A percentile compares a stretch with the other conserved stretches of the same genome.
Evolutionary conservation across 2,888 invertebrate genomes (phyloP).

Genomic region (Caenorhabditis sp.): DNA sequence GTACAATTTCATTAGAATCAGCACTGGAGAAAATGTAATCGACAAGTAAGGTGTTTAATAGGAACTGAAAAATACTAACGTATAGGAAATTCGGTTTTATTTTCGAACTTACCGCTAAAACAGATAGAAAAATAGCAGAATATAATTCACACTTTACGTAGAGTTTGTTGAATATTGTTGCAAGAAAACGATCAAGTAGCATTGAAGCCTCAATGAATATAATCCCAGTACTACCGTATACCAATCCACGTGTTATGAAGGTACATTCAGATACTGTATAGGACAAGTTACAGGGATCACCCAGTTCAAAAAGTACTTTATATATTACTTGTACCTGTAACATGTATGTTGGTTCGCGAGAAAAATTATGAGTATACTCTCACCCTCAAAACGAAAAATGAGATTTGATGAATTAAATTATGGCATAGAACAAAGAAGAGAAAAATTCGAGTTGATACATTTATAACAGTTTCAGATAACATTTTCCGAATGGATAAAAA

Average conservation of each 20-base stretch:
- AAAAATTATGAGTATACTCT: neutral
- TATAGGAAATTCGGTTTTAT: too few species aligned
- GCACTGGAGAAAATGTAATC: neutral
- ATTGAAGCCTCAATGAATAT: neutral
- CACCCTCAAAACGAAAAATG: constrained; percentile 19
- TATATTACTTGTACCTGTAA: constrained; percentile 30
- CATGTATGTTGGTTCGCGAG: neutral
- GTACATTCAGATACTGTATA: constrained; percentile 13
- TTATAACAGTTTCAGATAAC: constrained; percentile 15
- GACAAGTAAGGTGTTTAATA: neutral
- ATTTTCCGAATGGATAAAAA: constrained; percentile 7
- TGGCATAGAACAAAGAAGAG: constrained; percentile 13
- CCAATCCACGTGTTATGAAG: neutral
- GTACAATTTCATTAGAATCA: neutral
- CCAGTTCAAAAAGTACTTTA: constrained; percentile 22
- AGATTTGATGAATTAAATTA: constrained; percentile 17
- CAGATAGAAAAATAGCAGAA: too few species aligned
- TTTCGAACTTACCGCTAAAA: too few species aligned
- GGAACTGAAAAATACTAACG: too few species aligned
- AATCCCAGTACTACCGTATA: neutral
- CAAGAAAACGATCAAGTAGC: neutral
- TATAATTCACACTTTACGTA: neutral
- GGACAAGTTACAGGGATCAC: constrained; percentile 19
- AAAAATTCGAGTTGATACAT: constrained; percentile 22
- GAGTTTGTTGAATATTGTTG: neutral